Percentiles rank a stretch among this genome's conserved stretches.
phyloP scores from a whole-genome alignment of 1,140 invertebrate species.

The Parapsyche elsis region DNA sequence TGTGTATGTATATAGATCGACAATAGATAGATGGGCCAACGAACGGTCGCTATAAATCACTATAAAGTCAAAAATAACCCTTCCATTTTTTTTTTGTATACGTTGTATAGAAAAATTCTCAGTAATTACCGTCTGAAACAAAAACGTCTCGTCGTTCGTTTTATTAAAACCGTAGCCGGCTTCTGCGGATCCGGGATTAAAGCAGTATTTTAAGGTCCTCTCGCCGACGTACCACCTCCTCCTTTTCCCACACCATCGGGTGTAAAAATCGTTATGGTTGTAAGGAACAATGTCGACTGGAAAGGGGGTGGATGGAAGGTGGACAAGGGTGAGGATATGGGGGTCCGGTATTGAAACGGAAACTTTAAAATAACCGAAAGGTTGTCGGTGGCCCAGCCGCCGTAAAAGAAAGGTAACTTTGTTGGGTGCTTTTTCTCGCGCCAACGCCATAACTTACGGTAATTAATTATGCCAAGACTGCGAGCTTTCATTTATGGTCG shows the following conservation, averaged over 20 bases:
- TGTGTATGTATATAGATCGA: too few relatives aligned
- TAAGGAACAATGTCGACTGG: not conserved
- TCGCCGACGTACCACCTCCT: too few relatives aligned
- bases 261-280: constrained; percentile 3
- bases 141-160: too few relatives aligned
- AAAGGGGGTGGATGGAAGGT: not conserved
- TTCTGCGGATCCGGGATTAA: not conserved
- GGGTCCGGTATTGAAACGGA: constrained; percentile 11
- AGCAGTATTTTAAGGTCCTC: not conserved
- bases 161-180: not conserved
- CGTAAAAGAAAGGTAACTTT: constrained; percentile 23
- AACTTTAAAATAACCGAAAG: constrained; percentile 28
- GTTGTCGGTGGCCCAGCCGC: not conserved
- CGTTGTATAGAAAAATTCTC: too few relatives aligned
- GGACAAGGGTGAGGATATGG: not conserved
- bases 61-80: too few relatives aligned
- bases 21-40: too few relatives aligned
- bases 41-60: too few relatives aligned
- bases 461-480: not conserved
- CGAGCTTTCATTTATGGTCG: too few relatives aligned
- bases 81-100: too few relatives aligned
- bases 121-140: too few relatives aligned
- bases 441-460: not conserved
- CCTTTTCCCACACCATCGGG: not conserved
- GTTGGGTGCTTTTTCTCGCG: not conserved